Evolutionary conservation across 2,113 vertebrate species (phyloP), one percentile per base, ranked within the genome.

Genomic region (Lipotes vexillifer): DNA sequence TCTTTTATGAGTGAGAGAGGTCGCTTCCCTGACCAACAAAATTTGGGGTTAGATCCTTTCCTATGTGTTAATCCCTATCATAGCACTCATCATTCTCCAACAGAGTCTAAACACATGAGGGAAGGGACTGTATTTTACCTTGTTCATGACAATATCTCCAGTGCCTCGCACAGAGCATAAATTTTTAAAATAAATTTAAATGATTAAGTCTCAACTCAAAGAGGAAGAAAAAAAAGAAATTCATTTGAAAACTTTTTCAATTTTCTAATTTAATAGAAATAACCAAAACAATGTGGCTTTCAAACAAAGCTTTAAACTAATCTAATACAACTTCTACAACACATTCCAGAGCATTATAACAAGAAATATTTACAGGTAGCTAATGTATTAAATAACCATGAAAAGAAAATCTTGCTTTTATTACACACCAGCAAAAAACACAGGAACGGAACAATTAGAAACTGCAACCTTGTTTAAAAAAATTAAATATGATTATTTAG

Each of bases 191-290:
- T 52, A 46, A 65, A 77, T 75, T 96, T 84, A 88, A 87, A 63
- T 81, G 52, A 96, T 44, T 61, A 90, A 63, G 55, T 95, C 46
- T 96, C 61, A 88, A 95, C 69, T 93, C 65, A 90, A 78, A 77
- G 55, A 97, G 59, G 31, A 91, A 92, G 38, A 23, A 96, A 98
- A 96, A 97, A 97, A 97, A 59, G 96, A 97, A 98, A 98, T 98
- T 98, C 29, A 97, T 96, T 93, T 97, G 98, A 98, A 98, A 98
- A 98, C 94, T 85, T 98, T 98, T 98, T 96, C 92, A 86, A 98
- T 98, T 98, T 98, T 98, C 98, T 98, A 95, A 98, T 99, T 99
- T 99, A 99, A 99, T 99, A 99, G 98, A 99, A 99, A 99, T 98
- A 98, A 98, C 95, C 98, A 97, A 99, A 99, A 98, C 98, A 98